Conservation (phyloP, 1,140 invertebrate species). For the Hypothenemus hampei region DNA sequence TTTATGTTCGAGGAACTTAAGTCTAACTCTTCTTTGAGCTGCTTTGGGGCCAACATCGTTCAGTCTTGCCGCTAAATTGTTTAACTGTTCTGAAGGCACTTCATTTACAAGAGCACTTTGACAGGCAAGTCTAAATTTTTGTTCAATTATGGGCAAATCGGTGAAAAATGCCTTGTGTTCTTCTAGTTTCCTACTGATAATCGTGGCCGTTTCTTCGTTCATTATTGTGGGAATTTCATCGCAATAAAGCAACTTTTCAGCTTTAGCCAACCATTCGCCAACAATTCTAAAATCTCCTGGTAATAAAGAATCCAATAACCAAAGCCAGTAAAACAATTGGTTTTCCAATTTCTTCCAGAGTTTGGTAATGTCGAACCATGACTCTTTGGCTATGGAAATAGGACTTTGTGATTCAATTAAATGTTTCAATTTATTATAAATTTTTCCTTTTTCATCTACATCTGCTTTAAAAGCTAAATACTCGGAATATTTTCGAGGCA, state of each 20-base stretch:
- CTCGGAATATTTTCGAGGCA: constrained; percentile 63
- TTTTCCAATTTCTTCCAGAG: constrained; percentile 73
- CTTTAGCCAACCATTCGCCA: constrained; percentile 84
- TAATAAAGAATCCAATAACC: constrained; percentile 75
- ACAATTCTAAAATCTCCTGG: constrained; percentile 78
- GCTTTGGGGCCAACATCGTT: constrained; percentile 65
- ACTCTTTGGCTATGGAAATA: constrained; percentile 71
- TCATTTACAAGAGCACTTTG: constrained; percentile 56
- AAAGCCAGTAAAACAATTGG: constrained; percentile 77
- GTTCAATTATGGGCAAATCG: constrained; percentile 68
- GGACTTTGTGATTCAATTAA: constrained; percentile 72
- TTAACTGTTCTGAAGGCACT: constrained; percentile 71
- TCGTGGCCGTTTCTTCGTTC: constrained; percentile 80
- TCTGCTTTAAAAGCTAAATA: constrained; percentile 67
- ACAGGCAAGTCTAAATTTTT: constrained; percentile 68
- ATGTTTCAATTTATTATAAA: constrained; percentile 68
- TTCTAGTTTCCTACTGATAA: constrained; percentile 81
- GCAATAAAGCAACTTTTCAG: constrained; percentile 76
- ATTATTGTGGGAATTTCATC: constrained; percentile 75
- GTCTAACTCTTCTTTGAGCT: constrained; percentile 68
- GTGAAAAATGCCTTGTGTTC: constrained; percentile 87
- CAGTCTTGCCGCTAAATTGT: constrained; percentile 72
- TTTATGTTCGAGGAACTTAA: constrained; percentile 88
- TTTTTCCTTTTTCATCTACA: constrained; percentile 59
- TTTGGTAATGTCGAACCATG: constrained; percentile 70